phyloP scores from a whole-genome alignment of 2,888 invertebrate species.

The Netelia virgata region DNA sequence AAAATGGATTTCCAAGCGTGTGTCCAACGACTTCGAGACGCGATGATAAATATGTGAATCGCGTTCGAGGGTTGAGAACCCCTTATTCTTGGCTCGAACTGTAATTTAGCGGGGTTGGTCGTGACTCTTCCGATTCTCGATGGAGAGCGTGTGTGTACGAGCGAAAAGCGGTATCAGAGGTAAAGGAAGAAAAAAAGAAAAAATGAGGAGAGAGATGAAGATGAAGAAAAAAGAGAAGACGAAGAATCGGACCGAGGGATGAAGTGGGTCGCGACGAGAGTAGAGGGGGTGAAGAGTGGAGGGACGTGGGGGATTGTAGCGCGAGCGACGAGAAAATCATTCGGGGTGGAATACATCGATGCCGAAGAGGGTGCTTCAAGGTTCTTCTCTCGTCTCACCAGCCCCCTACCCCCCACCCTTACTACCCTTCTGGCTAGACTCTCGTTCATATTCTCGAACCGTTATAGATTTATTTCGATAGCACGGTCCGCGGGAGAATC shows the following conservation, averaged over 20 bases:
- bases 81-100: constrained; percentile 69
- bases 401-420: constrained; percentile 27
- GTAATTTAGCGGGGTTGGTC: constrained; percentile 66
- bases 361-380: constrained; percentile 74
- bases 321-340: constrained; percentile 69
- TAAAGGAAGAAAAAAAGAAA: constrained; percentile 50
- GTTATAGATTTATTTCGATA: constrained; percentile 74
- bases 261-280: not conserved
- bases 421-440: constrained; percentile 65
- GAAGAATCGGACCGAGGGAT: constrained; percentile 8
- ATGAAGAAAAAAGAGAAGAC: constrained; percentile 33
- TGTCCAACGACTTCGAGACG: constrained; percentile 18
- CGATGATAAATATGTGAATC: constrained; percentile 26
- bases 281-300: constrained; percentile 14
- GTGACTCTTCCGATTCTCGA: constrained; percentile 67
- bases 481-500: constrained; percentile 43
- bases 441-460: constrained; percentile 66
- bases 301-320: constrained; percentile 37
- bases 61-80: constrained; percentile 63
- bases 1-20: constrained; percentile 9
- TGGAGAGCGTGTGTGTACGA: constrained; percentile 43
- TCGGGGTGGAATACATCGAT: constrained; percentile 69
- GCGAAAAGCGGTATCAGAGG: constrained; percentile 59
- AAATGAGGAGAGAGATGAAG: constrained; percentile 47
- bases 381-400: constrained; percentile 57